Conservation (phyloP, 2,888 invertebrate species). For the Acanthosepion pharaonis region DNA sequence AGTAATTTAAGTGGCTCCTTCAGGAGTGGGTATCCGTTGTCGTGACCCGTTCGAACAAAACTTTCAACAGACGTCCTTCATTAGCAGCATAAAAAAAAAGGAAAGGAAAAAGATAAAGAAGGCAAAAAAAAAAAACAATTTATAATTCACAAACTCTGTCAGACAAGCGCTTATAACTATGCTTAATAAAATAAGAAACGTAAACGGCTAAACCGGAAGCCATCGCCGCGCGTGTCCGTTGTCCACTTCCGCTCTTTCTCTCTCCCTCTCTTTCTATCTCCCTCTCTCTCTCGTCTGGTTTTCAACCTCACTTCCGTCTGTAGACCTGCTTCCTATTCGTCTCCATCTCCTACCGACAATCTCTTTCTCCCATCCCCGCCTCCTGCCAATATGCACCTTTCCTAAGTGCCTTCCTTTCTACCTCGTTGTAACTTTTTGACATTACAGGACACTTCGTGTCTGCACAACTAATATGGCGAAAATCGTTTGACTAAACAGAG, state of each 20-base stretch:
- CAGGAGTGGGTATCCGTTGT: too few species aligned
- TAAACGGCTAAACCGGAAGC: neutral
- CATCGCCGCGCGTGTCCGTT: conserved; percentile 8
- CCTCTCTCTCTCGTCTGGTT: neutral
- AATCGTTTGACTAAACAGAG: too few species aligned
- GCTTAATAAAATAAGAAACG: neutral
- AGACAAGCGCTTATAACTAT: neutral
- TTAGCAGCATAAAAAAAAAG: neutral
- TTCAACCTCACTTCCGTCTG: neutral
- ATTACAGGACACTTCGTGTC: too few species aligned
- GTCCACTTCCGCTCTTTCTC: neutral
- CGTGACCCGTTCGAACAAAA: too few species aligned
- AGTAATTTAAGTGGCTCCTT: too few species aligned
- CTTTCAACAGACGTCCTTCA: too few species aligned
- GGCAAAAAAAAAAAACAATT: neutral
- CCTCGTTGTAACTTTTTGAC: neutral
- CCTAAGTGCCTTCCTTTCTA: neutral
- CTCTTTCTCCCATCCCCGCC: neutral
- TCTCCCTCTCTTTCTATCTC: neutral
- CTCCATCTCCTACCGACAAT: too few species aligned
- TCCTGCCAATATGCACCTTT: neutral
- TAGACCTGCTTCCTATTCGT: neutral
- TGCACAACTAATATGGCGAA: too few species aligned
- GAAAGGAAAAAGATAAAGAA: neutral
- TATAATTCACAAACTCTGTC: neutral